Conservation (phyloP, 1,140 invertebrate genomes). For the Drosophila pandora region DNA sequence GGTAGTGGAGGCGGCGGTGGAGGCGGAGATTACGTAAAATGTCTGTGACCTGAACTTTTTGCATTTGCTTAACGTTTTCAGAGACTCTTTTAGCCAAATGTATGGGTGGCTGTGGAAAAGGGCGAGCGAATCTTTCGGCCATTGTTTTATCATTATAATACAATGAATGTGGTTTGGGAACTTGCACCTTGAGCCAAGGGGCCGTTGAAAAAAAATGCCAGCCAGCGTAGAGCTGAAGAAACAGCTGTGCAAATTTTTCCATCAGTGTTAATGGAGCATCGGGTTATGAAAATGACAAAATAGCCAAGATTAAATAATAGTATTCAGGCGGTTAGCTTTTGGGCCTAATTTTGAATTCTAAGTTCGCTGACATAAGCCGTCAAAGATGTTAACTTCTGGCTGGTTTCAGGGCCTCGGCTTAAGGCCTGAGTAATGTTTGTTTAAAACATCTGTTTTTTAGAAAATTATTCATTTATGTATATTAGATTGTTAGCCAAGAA, state of each 20-base stretch:
- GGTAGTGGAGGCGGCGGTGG: constrained; percentile 29
- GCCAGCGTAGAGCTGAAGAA: constrained; percentile 34
- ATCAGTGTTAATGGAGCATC: constrained; percentile 8
- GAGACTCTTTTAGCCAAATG: constrained; percentile 2
- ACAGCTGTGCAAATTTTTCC: constrained; percentile 61
- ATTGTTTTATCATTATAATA: constrained; percentile 57
- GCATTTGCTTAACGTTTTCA: constrained; percentile 69
- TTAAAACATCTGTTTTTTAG: constrained; percentile 27
- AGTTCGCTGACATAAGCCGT: constrained; percentile 38
- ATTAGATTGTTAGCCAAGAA: constrained; percentile 29
- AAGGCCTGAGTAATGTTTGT: constrained; percentile 14
- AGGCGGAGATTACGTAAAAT: constrained; percentile 70
- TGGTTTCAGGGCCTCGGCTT: constrained; percentile 38
- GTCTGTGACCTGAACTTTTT: constrained; percentile 80
- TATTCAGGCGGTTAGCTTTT: constrained; percentile 14
- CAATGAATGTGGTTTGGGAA: constrained; percentile 67
- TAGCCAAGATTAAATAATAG: constrained; percentile 18
- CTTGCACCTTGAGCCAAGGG: constrained; percentile 71
- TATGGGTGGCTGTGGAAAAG: constrained; percentile 50
- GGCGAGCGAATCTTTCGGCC: constrained; percentile 56
- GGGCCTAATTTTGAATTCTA: constrained; percentile 29
- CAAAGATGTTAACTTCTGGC: constrained; percentile 22
- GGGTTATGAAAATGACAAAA: constrained; percentile 10
- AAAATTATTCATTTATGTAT: constrained; percentile 49
- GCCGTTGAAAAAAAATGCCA: constrained; percentile 60